phyloP scores from a whole-genome alignment of 2,797 vertebrate species.

The Myotis planiceps region DNA sequence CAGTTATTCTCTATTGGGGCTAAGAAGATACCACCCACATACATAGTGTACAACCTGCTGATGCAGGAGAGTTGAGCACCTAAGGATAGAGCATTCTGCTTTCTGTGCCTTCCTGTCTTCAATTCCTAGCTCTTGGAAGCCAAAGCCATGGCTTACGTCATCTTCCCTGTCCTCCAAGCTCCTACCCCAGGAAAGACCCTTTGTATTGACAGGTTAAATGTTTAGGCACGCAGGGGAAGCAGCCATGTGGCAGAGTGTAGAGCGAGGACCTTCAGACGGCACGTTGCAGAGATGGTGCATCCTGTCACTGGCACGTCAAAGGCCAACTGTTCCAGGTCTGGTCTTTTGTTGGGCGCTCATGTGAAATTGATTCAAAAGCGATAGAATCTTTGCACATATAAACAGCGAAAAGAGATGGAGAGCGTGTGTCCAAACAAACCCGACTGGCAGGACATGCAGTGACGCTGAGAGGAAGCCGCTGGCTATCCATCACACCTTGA shows the following conservation, averaged over 20 bases:
- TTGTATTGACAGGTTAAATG: background rate
- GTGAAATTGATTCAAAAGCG: constrained; percentile 71
- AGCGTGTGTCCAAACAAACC: constrained; percentile 81
- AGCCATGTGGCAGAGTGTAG: background rate
- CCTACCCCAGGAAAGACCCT: background rate
- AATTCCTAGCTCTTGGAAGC: background rate
- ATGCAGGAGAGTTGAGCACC: background rate
- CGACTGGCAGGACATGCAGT: constrained; percentile 75
- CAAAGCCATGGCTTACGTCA: background rate
- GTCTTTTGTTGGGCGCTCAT: constrained; percentile 71
- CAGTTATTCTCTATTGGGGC: background rate
- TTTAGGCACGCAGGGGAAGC: background rate
- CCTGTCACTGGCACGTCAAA: constrained; percentile 80
- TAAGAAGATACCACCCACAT: background rate
- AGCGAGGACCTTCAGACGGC: background rate
- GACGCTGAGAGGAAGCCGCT: constrained; percentile 74
- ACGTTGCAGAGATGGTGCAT: background rate
- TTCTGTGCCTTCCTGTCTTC: background rate
- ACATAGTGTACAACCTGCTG: background rate
- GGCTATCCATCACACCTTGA: constrained; percentile 82
- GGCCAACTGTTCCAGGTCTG: constrained; percentile 50
- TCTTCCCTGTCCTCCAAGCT: background rate
- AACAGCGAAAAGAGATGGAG: constrained; percentile 78
- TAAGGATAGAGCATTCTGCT: background rate
- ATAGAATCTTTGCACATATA: constrained; percentile 81